Percentiles rank a stretch among this genome's conserved stretches.
These are phyloP conservation scores for Sicus ferrugineus DNA, from an alignment of 2,888 invertebrate species.

Conservation along the genomic window DNA sequence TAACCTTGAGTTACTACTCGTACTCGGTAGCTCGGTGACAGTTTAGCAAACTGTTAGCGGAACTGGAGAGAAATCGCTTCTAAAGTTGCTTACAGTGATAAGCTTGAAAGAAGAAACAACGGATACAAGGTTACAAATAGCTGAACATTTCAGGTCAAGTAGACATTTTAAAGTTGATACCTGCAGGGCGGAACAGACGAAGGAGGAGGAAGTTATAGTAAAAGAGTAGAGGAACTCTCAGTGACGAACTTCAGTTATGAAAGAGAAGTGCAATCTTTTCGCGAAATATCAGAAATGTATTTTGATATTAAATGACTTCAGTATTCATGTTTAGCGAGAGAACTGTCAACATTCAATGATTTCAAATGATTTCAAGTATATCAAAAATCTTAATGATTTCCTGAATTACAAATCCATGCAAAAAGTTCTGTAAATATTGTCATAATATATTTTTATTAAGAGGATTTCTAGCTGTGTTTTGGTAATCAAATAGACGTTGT, in stretches of 20 bases:
- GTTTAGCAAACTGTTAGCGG: not conserved
- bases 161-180: not conserved
- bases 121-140: not conserved
- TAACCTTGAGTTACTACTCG: no score
- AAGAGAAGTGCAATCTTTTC: no score
- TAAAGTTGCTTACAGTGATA: no score
- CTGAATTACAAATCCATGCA: not conserved
- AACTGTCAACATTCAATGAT: no score
- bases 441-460: not conserved
- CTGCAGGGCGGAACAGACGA: not conserved
- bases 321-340: not conserved
- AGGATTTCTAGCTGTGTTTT: not conserved
- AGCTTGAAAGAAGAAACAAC: no score
- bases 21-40: not conserved
- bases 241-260: no score
- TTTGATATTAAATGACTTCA: not conserved
- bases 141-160: not conserved
- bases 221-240: no score
- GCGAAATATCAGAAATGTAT: not conserved
- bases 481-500: not conserved
- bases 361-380: not conserved
- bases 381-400: not conserved
- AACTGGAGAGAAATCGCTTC: not conserved
- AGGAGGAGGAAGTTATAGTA: not conserved
- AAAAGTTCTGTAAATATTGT: no score